Conservation (phyloP, 2,113 vertebrate species). For the Sinocyclocheilus rhinocerous region DNA sequence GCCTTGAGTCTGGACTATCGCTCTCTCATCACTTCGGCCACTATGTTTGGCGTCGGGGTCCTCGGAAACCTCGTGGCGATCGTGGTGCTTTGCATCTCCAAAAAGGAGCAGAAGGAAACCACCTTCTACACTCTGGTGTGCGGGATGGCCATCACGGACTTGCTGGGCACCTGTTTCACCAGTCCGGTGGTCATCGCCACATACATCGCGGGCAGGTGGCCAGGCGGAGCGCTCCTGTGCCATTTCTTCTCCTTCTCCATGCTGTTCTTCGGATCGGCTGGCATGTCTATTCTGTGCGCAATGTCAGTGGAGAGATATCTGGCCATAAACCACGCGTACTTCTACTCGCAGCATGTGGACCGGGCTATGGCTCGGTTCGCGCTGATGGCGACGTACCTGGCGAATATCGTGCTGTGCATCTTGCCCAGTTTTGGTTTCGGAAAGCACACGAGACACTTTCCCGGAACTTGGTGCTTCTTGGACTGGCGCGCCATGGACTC, state of each 20-base stretch:
- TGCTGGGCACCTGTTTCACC: slow-evolving; percentile 81
- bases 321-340: slow-evolving; percentile 81
- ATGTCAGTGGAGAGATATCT: slow-evolving; percentile 82
- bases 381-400: slow-evolving; percentile 71
- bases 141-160: slow-evolving; percentile 82
- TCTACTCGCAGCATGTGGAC: slow-evolving; percentile 79
- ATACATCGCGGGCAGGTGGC: slow-evolving; percentile 75
- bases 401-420: slow-evolving; percentile 73
- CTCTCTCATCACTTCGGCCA: slow-evolving; percentile 76
- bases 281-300: slow-evolving; percentile 80
- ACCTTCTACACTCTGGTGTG: slow-evolving; percentile 82
- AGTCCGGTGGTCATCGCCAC: slow-evolving; percentile 82
- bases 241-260: slow-evolving; percentile 83
- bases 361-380: slow-evolving; percentile 72
- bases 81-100: slow-evolving; percentile 77
- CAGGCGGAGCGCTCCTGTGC: slow-evolving; percentile 75
- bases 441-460: slow-evolving; percentile 72
- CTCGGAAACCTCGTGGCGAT: slow-evolving; percentile 80
- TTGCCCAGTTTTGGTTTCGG: slow-evolving; percentile 81
- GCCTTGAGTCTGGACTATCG: slow-evolving; percentile 70
- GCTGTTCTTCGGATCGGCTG: slow-evolving; percentile 81
- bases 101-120: slow-evolving; percentile 80
- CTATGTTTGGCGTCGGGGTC: slow-evolving; percentile 80
- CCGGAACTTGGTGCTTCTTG: slow-evolving; percentile 80
- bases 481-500: slow-evolving; percentile 76